Percentiles rank a stretch among this genome's conserved stretches.
Conservation (phyloP, 2,888 invertebrate genomes). For the Pseudeuparius sepicola region DNA sequence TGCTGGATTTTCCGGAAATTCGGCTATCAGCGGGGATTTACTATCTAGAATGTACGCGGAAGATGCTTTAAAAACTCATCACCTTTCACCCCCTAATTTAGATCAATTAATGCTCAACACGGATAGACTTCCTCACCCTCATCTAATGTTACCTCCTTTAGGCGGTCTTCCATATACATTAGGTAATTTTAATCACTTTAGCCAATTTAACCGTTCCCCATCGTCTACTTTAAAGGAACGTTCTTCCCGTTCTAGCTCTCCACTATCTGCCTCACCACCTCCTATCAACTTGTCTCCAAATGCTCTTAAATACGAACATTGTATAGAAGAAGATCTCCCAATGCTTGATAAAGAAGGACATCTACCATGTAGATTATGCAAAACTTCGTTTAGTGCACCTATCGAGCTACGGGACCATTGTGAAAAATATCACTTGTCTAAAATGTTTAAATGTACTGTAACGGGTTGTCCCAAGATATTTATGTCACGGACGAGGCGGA, state of each 20-base stretch:
- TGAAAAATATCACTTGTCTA: constrained; percentile 55
- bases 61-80: constrained; percentile 47
- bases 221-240: constrained; percentile 34
- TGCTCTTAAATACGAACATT: constrained; percentile 43
- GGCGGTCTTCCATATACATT: constrained; percentile 46
- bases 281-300: constrained; percentile 37
- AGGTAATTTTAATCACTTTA: constrained; percentile 36
- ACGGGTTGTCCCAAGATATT: constrained; percentile 70
- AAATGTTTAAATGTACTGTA: constrained; percentile 66
- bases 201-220: constrained; percentile 39
- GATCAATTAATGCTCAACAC: constrained; percentile 42
- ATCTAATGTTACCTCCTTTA: constrained; percentile 50
- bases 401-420: constrained; percentile 61
- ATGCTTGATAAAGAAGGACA: constrained; percentile 55
- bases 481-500: constrained; percentile 66
- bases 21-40: constrained; percentile 67
- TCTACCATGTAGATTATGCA: constrained; percentile 61
- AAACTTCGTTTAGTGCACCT: constrained; percentile 52
- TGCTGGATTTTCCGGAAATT: constrained; percentile 48
- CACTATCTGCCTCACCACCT: constrained; percentile 42
- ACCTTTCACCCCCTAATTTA: constrained; percentile 39
- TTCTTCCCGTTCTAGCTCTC: constrained; percentile 46
- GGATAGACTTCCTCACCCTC: constrained; percentile 45
- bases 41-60: constrained; percentile 70
- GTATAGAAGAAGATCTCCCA: constrained; percentile 57